Evolutionary conservation across 2,797 vertebrate species (phyloP), one percentile per base, ranked within the genome.

Genomic region (Ispidina lecontei): DNA sequence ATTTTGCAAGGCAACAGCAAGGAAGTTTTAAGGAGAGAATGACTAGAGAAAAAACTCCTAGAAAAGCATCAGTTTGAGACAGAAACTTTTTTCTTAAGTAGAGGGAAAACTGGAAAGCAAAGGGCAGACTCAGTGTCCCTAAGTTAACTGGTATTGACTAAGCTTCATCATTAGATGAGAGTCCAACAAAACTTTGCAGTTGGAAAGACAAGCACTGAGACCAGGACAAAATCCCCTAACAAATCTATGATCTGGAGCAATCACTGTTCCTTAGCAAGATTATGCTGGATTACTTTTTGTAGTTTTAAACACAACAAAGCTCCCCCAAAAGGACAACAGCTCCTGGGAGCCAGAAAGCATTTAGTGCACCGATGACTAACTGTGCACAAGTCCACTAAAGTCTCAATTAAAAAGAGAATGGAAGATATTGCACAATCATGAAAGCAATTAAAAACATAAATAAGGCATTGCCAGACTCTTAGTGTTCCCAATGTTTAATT

Each of bases 381-480:
- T 71, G 56, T 13, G 71, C 67, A 3, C 49, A 47, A 82, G 83
- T 77, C 79, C 76, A 89, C 71, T 52, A 46, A 74, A 96, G 76
- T 41, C 77, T 67, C 76, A 94, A 64, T 87, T 91, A 96, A 95
- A 91, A 89, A 72, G 51, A 96, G 78, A 91, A 95, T 78, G 74
- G 86, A 95, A 95, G 80, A 85, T 62, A 94, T 17, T 94, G 81
- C 91, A 95, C 94, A 93, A 95, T 91, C 93, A 82, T 80, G 69
- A 95, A 95, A 94, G 91, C 94, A 96, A 96, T 95, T 96, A 95
- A 95, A 95, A 93, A 72, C 69, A 93, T 77, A 96, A 92, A 93
- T 78, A 94, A 81, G 72, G 72, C 89, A 89, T 70, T 91, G 81
- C 23, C 5, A 55, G 77, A 81, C 52, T 69, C 44, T 75, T 8